Conservation (phyloP, 1,140 invertebrate species). For the Xylocopa sonorina region DNA sequence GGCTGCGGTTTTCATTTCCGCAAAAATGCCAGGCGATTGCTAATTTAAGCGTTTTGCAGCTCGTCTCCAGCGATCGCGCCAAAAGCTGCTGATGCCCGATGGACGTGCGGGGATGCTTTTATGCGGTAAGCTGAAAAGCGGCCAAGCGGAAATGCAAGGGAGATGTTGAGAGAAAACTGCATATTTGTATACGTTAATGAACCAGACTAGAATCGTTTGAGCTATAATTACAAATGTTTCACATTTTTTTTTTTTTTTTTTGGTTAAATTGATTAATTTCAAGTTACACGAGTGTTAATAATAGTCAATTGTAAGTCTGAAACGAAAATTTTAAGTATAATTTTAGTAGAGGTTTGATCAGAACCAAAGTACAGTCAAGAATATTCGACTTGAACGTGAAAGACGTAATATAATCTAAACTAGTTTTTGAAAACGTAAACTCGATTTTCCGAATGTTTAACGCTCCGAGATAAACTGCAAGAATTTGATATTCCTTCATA, state of each 20-base stretch:
- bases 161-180: no score
- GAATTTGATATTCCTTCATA: neutral
- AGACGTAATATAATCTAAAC: no score
- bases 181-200: neutral
- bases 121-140: neutral
- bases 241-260: neutral
- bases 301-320: no score
- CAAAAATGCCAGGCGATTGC: constrained; percentile 44
- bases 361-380: no score
- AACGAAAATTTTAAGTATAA: no score
- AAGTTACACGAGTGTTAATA: no score
- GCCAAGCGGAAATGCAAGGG: neutral
- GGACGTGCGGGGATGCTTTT: no score
- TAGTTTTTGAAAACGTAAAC: neutral
- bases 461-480: neutral
- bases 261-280: no score
- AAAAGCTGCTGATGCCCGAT: neutral
- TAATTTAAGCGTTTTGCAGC: constrained; percentile 19
- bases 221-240: neutral
- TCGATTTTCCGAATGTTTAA: neutral
- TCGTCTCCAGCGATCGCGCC: neutral
- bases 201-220: neutral
- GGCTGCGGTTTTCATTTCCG: constrained; percentile 65
- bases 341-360: no score
- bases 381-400: no score